Conservation (phyloP, 2,113 vertebrate species). For the Eolophus roseicapilla region DNA sequence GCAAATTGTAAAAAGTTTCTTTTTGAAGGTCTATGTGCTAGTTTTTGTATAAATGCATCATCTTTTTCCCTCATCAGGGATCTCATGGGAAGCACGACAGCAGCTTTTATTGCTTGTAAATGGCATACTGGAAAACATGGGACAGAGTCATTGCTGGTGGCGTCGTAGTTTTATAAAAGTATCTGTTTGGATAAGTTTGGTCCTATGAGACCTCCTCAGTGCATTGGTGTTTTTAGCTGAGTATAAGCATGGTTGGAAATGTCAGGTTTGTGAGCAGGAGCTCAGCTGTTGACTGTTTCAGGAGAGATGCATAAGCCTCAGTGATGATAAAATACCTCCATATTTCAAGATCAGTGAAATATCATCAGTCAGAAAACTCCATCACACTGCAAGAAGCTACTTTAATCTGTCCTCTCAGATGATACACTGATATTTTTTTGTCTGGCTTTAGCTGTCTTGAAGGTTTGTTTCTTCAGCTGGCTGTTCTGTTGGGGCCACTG, state of each 20-base stretch:
- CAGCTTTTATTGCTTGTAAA: constrained; percentile 55
- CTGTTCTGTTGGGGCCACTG: not conserved
- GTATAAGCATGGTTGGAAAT: not conserved
- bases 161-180: not conserved
- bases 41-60: not conserved
- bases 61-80: constrained; percentile 9
- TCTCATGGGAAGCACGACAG: constrained; percentile 62
- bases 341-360: not conserved
- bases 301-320: not conserved
- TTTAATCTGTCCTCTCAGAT: not conserved
- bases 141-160: not conserved
- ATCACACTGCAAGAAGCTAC: not conserved
- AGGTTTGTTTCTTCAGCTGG: not conserved
- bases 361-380: not conserved
- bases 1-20: not conserved
- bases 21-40: not conserved
- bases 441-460: not conserved
- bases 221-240: not conserved
- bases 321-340: not conserved
- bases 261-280: not conserved
- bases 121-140: not conserved
- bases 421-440: not conserved
- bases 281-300: not conserved
- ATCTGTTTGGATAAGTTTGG: not conserved
- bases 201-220: not conserved